Evolutionary conservation across 2,113 vertebrate genomes (phyloP).

Genomic region (Ariopsis seemanni): DNA sequence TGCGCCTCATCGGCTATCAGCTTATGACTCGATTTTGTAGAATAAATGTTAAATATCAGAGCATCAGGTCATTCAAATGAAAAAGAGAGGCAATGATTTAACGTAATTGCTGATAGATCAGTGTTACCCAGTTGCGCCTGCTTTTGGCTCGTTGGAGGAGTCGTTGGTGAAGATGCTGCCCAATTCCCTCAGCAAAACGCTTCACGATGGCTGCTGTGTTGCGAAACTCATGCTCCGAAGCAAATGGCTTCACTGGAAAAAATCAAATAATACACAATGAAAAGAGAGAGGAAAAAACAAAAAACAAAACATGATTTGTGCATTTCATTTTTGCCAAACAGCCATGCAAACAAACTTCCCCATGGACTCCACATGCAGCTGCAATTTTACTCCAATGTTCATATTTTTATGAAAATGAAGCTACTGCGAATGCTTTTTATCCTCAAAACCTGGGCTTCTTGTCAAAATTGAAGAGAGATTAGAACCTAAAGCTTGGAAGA

Average conservation of each 20-base stretch:
- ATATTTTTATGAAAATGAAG: not conserved
- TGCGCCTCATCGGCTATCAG: too few species aligned
- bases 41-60: not conserved
- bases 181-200: constrained; percentile 83
- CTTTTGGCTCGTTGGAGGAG: constrained; percentile 84
- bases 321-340: not conserved
- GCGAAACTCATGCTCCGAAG: constrained; percentile 81
- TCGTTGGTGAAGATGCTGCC: constrained; percentile 84
- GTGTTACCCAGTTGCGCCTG: constrained; percentile 87
- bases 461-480: too few species aligned
- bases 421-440: too few species aligned
- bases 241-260: constrained; percentile 86
- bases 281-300: too few species aligned
- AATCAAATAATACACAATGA: not conserved
- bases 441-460: too few species aligned
- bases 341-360: not conserved
- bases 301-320: not conserved
- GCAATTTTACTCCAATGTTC: not conserved
- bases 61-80: not conserved
- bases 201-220: constrained; percentile 79
- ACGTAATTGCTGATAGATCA: not conserved
- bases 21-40: too few species aligned
- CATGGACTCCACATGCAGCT: not conserved
- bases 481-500: too few species aligned
- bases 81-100: not conserved